Evolutionary conservation across 1,140 invertebrate genomes (phyloP).

Genomic region (Antheraea pernyi): DNA sequence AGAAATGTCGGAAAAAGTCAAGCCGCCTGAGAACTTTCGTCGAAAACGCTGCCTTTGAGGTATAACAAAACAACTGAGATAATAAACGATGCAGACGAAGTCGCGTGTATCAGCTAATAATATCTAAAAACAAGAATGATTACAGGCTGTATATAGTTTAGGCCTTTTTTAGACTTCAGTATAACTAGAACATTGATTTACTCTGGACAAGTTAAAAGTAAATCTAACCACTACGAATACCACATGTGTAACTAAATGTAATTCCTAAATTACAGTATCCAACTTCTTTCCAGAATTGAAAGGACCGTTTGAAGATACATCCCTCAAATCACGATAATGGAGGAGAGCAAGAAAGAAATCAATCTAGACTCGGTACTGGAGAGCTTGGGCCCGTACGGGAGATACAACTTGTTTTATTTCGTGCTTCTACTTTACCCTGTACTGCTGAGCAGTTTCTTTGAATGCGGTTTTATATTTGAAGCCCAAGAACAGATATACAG

Average conservation of each 20-base stretch:
- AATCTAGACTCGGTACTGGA: constrained; percentile 68
- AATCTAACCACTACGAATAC: too few species aligned
- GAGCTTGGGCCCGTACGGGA: constrained; percentile 62
- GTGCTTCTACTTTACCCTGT: constrained; percentile 62
- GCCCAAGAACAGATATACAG: constrained; percentile 60
- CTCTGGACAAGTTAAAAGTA: too few species aligned
- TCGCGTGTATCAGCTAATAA: too few species aligned
- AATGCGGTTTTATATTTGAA: constrained; percentile 71
- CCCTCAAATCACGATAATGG: constrained; percentile 28
- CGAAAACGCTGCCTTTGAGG: too few species aligned
- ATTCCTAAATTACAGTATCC: background rate
- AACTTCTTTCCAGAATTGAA: constrained; percentile 12
- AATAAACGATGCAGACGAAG: too few species aligned
- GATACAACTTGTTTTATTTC: constrained; percentile 68
- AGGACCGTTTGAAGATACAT: background rate
- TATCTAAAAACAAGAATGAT: too few species aligned
- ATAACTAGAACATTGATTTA: too few species aligned
- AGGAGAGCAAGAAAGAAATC: constrained; percentile 64
- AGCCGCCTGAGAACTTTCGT: too few species aligned
- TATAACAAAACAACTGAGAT: too few species aligned
- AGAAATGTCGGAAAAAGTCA: too few species aligned
- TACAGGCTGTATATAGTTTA: too few species aligned
- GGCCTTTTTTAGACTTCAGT: too few species aligned
- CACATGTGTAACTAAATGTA: background rate
- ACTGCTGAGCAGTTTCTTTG: constrained; percentile 64